A percentile compares a stretch with the other conserved stretches of the same genome.
These are phyloP conservation scores for Pogonomyrmex californicus DNA, from an alignment of 1,140 invertebrate species.

Conservation along the genomic window DNA sequence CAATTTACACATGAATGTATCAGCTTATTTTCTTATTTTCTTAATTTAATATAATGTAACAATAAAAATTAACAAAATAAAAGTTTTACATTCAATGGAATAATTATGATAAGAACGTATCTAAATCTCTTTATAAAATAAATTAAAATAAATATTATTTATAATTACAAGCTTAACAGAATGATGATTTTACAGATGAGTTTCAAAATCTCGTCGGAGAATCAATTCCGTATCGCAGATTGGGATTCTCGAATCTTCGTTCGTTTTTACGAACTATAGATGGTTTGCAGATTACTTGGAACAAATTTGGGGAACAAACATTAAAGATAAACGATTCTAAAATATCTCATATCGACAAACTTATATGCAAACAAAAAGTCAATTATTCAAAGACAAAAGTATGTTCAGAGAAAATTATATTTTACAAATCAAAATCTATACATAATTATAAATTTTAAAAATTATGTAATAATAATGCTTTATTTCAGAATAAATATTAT, in stretches of 20 bases:
- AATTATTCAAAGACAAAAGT: constrained; percentile 47
- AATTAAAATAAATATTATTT: not conserved
- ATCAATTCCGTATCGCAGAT: constrained; percentile 62
- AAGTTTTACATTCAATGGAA: not conserved
- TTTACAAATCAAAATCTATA: not conserved
- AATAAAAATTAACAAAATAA: not conserved
- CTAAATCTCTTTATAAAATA: not conserved
- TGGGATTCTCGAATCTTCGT: constrained; percentile 62
- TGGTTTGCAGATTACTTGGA: constrained; percentile 46
- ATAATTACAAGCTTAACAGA: constrained; percentile 28
- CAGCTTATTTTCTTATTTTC: not conserved
- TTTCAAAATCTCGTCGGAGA: constrained; percentile 61
- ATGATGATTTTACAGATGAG: constrained; percentile 56
- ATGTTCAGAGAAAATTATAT: not conserved
- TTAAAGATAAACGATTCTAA: constrained; percentile 56
- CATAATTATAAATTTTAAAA: not conserved
- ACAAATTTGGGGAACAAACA: constrained; percentile 29
- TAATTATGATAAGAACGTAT: not conserved
- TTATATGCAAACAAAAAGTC: constrained; percentile 67
- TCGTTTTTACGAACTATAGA: constrained; percentile 50
- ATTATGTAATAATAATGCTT: not conserved
- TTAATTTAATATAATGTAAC: not conserved
- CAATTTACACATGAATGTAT: too few species aligned
- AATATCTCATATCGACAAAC: constrained; percentile 55
- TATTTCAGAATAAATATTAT: constrained; percentile 51